Percentiles rank a stretch among this genome's conserved stretches.
Conservation (phyloP, 2,113 vertebrate species). For the Myotis yumanensis region DNA sequence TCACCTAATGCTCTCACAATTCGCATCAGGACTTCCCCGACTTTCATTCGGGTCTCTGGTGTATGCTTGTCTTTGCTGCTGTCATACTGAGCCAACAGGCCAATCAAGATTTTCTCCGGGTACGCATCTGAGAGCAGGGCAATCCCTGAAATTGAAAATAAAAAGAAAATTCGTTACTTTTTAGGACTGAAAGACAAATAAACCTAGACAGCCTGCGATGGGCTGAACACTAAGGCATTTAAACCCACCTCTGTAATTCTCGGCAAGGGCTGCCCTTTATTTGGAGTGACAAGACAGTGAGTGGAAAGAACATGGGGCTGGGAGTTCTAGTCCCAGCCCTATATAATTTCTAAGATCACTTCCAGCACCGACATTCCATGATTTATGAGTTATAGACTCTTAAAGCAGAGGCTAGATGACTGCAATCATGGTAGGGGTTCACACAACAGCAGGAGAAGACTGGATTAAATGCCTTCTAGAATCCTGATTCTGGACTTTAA, state of each 20-base stretch:
- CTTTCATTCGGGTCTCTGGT: constrained; percentile 91
- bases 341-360: neutral
- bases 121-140: constrained; percentile 88
- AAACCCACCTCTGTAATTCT: neutral
- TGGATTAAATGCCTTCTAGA: neutral
- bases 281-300: neutral
- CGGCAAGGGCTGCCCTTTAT: neutral
- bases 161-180: constrained; percentile 3
- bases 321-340: neutral
- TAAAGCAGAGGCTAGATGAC: neutral
- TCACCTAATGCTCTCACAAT: constrained; percentile 91
- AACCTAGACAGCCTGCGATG: neutral
- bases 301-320: neutral
- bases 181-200: constrained; percentile 13
- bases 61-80: constrained; percentile 5
- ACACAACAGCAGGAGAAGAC: neutral
- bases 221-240: neutral
- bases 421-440: neutral
- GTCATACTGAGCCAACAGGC: constrained; percentile 88
- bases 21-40: constrained; percentile 96
- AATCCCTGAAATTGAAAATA: constrained; percentile 83
- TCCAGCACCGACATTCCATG: neutral
- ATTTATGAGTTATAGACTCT: neutral
- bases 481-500: neutral
- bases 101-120: constrained; percentile 88